Percentiles rank a stretch among this genome's conserved stretches.
Evolutionary conservation across 2,113 vertebrate species (phyloP).

Genomic region (Xenopus tropicalis): UCB_Xtro_10.0 CM004443.2:206751501-206752000

Average conservation of each 20-base stretch:
- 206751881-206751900: too few species aligned
- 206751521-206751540: conserved; percentile 85
- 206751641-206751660: conserved; percentile 97
- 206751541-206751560: conserved; percentile 82
- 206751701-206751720: conserved; percentile 84
- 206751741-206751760: conserved; percentile 96
- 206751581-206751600: conserved; percentile 91
- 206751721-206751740: conserved; percentile 92
- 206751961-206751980: too few species aligned
- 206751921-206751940: too few species aligned
- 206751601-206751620: conserved; percentile 92
- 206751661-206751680: conserved; percentile 97
- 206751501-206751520: conserved; percentile 96
- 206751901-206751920: too few species aligned
- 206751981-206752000: too few species aligned
- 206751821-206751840: not conserved
- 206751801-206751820: too few species aligned
- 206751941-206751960: too few species aligned
- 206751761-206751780: conserved; percentile 81
- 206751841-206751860: too few species aligned
- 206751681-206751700: conserved; percentile 89
- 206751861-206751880: too few species aligned
- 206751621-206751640: conserved; percentile 91
- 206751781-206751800: not conserved
- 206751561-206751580: conserved; percentile 91